Base-by-base conservation (phyloP, 1,140 invertebrate species). In the Bilobella aurantiaca region DNA sequence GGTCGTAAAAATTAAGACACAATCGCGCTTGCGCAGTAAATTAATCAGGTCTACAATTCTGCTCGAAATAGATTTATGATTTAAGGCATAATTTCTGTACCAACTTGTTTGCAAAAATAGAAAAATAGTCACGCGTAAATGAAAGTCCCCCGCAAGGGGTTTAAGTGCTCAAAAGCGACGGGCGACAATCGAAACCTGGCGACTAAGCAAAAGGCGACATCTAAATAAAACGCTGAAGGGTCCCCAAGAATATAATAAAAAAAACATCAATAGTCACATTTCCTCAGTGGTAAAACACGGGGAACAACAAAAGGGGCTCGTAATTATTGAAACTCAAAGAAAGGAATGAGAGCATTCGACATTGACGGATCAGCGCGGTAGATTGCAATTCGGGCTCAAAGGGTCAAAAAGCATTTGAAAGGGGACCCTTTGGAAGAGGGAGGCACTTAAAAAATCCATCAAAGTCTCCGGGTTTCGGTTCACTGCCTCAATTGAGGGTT, bases 401-500 rank as follows among this genome's bases (percentile, higher is more conserved):
- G n/a, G n/a, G n/a, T n/a, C n/a, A n/a, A n/a, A n/a, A n/a, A n/a
- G n/a, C n/a, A n/a, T n/a, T n/a, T n/a, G n/a, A n/a, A 53, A 23
- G 25, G 49, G 25, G 25, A 53, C 49, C 25, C 49, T 18, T 42
- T 42, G 49, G 21, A 23, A 23, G 49, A 53, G 34, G 21, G 23
- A 23, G 49, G 14, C 49, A 53, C 49, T 53, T 53, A 53, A 53
- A 53, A 53, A 53, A 53, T 53, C 49, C 49, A 53, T 53, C 49
- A 42, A 53, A 53, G 49, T 53, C 49, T 23, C 49, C 49, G 14
- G 5, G 12, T 53, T 23, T 23, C 49, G 8, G 8, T 53, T 23
- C 23, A 23, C 21, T 53, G 49, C 8, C 21, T 53, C n/a, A 8
- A 8, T 53, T 23, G 3, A 53, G 25, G 23, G 14, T 23, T 53